phyloP scores from a whole-genome alignment of 2,888 invertebrate genomes.

The Physocephala rufipes region DNA sequence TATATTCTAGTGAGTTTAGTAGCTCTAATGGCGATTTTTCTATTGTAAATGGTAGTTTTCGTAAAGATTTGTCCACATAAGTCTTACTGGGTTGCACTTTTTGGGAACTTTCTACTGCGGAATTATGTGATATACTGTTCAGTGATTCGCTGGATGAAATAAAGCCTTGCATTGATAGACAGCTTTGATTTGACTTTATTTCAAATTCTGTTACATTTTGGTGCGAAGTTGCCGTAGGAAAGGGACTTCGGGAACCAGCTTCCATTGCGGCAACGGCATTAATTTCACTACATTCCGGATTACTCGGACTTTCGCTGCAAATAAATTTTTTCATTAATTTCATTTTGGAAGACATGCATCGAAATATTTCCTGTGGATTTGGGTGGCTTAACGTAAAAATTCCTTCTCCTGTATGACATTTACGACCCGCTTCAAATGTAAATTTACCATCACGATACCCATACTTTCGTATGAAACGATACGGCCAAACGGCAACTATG shows the following conservation, averaged over 20 bases:
- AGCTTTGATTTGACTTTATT: constrained; percentile 61
- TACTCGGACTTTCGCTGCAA: constrained; percentile 73
- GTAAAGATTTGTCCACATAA: constrained; percentile 64
- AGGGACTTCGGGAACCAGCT: constrained; percentile 82
- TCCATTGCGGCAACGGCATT: constrained; percentile 80
- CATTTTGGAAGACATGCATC: constrained; percentile 84
- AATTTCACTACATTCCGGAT: constrained; percentile 77
- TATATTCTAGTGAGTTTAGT: constrained; percentile 38
- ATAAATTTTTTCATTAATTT: constrained; percentile 86
- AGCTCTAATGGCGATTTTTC: constrained; percentile 42
- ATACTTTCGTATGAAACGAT: constrained; percentile 82
- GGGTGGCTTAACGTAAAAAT: constrained; percentile 82
- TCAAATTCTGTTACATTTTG: constrained; percentile 60
- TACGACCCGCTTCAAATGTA: constrained; percentile 87
- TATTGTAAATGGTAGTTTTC: constrained; percentile 56
- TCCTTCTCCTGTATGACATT: constrained; percentile 87
- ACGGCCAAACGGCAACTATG: constrained; percentile 79
- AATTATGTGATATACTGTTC: constrained; percentile 56
- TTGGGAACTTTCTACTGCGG: constrained; percentile 42
- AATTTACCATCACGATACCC: constrained; percentile 88
- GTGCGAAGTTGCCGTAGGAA: constrained; percentile 73
- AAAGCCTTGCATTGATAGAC: constrained; percentile 59
- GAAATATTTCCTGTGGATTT: constrained; percentile 84
- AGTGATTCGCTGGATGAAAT: constrained; percentile 63
- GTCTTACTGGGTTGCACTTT: constrained; percentile 47